These are phyloP conservation scores for Orthonyx spaldingii DNA, from an alignment of 2,113 vertebrate species.

Conservation along the genomic window DNA sequence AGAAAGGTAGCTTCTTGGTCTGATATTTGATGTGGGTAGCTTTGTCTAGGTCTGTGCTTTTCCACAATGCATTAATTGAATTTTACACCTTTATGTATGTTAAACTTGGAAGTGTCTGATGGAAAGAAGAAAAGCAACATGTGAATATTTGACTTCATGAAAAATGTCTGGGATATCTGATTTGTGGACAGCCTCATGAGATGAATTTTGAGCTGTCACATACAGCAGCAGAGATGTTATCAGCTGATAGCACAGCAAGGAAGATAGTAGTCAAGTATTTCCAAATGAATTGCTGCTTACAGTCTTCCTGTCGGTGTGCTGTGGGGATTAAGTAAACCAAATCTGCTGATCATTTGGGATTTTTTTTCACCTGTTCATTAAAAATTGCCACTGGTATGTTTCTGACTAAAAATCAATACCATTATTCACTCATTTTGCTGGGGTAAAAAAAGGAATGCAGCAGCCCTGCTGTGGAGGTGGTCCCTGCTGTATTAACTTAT, in stretches of 20 bases:
- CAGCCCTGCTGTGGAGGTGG: not conserved
- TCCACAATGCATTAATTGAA: not conserved
- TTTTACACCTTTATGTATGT: not conserved
- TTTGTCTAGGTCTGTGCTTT: not conserved
- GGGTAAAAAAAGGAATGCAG: not conserved
- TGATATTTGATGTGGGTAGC: not conserved
- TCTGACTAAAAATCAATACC: not conserved
- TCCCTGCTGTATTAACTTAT: not conserved
- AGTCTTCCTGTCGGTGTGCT: fast-evolving
- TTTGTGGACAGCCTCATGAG: not conserved
- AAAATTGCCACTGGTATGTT: not conserved
- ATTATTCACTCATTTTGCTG: not conserved
- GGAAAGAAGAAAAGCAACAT: not conserved
- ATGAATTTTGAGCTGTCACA: not conserved
- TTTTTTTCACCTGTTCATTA: not conserved
- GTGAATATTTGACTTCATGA: not conserved
- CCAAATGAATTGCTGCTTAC: not conserved
- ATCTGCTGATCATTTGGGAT: not conserved
- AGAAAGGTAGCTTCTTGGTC: not conserved
- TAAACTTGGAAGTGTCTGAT: not conserved
- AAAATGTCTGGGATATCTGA: not conserved
- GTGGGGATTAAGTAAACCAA: not conserved
- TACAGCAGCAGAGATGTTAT: not conserved
- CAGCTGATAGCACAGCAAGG: not conserved
- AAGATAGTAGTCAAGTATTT: not conserved